Percentiles rank a stretch among this genome's conserved stretches.
phyloP scores from a whole-genome alignment of 2,113 vertebrate species.

The Tachysurus fulvidraco region DNA sequence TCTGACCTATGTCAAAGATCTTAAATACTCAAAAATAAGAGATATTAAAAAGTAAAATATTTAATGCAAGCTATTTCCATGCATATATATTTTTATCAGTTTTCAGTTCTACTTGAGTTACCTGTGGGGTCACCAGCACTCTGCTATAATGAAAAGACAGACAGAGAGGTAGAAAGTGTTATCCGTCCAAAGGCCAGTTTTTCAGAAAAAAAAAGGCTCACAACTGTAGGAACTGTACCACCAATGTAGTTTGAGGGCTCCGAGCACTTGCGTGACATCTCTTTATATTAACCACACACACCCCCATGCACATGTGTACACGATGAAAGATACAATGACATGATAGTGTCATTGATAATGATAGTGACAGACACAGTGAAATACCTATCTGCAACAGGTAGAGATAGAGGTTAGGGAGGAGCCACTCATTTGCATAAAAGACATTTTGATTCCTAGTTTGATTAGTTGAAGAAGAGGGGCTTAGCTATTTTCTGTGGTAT shows the following conservation, averaged over 20 bases:
- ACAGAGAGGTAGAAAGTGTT: background rate
- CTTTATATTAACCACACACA: constrained; percentile 9
- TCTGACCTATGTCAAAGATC: background rate
- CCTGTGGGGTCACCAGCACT: background rate
- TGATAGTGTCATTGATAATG: too few species aligned
- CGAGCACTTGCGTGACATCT: background rate
- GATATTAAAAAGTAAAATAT: background rate
- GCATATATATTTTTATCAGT: background rate
- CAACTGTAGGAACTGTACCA: background rate
- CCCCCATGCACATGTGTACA: background rate
- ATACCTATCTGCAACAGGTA: background rate
- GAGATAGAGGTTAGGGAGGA: background rate
- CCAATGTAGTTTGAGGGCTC: background rate
- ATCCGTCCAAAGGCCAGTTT: background rate
- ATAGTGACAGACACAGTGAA: constrained; percentile 8
- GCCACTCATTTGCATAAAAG: background rate
- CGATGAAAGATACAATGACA: constrained; percentile 9
- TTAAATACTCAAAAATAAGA: background rate
- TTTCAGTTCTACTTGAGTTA: background rate
- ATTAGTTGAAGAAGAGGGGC: background rate
- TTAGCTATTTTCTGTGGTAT: background rate
- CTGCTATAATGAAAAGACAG: background rate
- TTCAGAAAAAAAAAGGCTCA: background rate
- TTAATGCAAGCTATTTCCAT: background rate
- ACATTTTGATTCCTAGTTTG: background rate